phyloP scores from a whole-genome alignment of 1,140 invertebrate species.

The Aporrectodea caliginosa region DNA sequence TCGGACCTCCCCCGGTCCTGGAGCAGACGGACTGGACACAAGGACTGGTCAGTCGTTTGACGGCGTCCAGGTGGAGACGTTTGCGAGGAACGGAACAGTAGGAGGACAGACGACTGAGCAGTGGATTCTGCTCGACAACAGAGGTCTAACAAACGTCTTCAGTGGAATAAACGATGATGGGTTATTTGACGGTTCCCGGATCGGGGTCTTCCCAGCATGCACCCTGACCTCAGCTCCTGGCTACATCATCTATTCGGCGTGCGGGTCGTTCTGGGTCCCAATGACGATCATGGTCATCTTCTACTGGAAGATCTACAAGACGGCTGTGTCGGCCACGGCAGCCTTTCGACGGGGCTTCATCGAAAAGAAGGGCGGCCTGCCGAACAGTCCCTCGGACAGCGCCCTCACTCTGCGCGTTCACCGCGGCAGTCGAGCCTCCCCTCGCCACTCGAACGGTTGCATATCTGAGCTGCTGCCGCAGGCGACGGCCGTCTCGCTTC shows the following conservation, averaged over 20 bases:
- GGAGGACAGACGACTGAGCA: slow-evolving; percentile 2
- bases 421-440: neutral
- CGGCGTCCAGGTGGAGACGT: slow-evolving; percentile 6
- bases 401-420: neutral
- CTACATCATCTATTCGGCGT: slow-evolving; percentile 87
- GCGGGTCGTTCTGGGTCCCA: slow-evolving; percentile 89
- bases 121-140: neutral
- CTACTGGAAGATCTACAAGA: slow-evolving; percentile 88
- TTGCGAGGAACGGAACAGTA: slow-evolving; percentile 40
- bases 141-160: neutral
- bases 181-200: neutral
- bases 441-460: neutral
- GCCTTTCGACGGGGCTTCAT: slow-evolving; percentile 42
- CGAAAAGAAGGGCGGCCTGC: slow-evolving; percentile 47
- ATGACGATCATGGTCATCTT: slow-evolving; percentile 93
- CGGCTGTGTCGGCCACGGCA: slow-evolving; percentile 77
- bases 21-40: neutral
- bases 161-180: too few species aligned
- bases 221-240: slow-evolving; percentile 78
- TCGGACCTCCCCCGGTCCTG: neutral
- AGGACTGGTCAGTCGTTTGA: neutral
- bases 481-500: neutral
- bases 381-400: neutral
- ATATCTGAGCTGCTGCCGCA: neutral
- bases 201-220: slow-evolving; percentile 57